phyloP scores from a whole-genome alignment of 2,888 invertebrate genomes.

The Amphipoea lucens region DNA sequence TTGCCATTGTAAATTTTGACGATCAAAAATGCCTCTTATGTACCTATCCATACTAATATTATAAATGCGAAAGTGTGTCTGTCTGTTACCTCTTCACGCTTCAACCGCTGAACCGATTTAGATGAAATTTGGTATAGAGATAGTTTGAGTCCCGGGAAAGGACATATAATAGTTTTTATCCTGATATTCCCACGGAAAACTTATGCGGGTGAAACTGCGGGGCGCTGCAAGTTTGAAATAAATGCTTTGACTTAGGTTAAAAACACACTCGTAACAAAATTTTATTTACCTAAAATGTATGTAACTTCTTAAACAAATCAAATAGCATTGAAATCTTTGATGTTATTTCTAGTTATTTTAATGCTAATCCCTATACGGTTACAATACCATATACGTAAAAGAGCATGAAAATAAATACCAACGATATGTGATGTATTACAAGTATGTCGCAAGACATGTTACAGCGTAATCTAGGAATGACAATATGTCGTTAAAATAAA shows the following conservation, averaged over 20 bases:
- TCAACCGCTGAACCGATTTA: too few species aligned
- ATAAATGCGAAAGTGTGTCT: too few species aligned
- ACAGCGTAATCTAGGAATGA: conserved; percentile 32
- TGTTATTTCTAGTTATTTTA: conserved; percentile 9
- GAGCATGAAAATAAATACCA: conserved; percentile 34
- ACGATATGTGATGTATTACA: conserved; percentile 1
- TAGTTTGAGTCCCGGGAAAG: too few species aligned
- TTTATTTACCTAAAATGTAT: not conserved
- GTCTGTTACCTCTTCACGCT: too few species aligned
- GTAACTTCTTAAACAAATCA: not conserved
- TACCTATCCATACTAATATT: too few species aligned
- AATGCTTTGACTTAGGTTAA: not conserved
- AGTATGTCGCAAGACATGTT: conserved; percentile 45
- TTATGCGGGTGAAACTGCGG: too few species aligned
- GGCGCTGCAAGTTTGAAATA: too few species aligned
- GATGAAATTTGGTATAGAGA: too few species aligned
- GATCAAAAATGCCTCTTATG: too few species aligned
- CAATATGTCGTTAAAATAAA: conserved; percentile 62
- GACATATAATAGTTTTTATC: too few species aligned
- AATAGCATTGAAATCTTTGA: not conserved
- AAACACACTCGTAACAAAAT: not conserved
- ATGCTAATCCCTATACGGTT: not conserved
- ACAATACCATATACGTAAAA: conserved; percentile 22
- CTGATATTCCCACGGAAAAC: too few species aligned
- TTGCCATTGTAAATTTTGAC: too few species aligned